Evolutionary conservation across 2,888 invertebrate genomes (phyloP), one percentile per base, ranked within the genome.

Genomic region (Agriopis leucophaearia): DNA sequence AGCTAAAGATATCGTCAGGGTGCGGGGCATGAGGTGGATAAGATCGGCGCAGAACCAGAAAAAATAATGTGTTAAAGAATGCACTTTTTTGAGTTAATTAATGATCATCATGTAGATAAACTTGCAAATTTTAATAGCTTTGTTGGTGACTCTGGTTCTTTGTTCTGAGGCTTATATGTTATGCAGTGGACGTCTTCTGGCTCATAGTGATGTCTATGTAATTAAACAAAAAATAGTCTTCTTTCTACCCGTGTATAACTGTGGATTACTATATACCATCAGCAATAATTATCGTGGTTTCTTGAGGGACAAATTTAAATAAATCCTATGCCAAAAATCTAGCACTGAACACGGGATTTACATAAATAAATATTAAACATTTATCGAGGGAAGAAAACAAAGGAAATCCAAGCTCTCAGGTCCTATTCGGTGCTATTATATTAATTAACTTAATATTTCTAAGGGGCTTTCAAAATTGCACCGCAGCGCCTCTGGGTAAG

Each of bases 361-460:
- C n/a, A 64, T 68, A 66, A 61, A 66, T 66, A 63, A 47, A 64
- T 60, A 69, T 51, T 55, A 52, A 64, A 64, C 72, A 66, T 65
- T 68, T 52, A 50, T 62, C 48, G 42, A 44, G 56, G 47, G 45
- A 64, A 50, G 42, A 61, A 74, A 79, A 81, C 80, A 81, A 79
- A 77, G 74, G 72, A 59, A 78, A 77, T 63, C 48, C 9, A 13
- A 55, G 69, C 73, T 74, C 74, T 18, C 18, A 65, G 70, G 69
- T 69, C 74, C 67, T 44, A 71, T 73, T 64, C 64, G 47, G 59
- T 55, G 64, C 69, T 69, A 73, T 74, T 73, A 74, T 67, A 65
- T 74, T 74, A 79, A 82, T 79, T 79, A 75, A 76, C 77, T 74
- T 76, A 48, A 76, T 76, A 74, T 73, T 74, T 74, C 74, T 66